A percentile compares a stretch with the other conserved stretches of the same genome.
Conservation (phyloP, 2,888 invertebrate species). For the Calliphora vomitoria region DNA sequence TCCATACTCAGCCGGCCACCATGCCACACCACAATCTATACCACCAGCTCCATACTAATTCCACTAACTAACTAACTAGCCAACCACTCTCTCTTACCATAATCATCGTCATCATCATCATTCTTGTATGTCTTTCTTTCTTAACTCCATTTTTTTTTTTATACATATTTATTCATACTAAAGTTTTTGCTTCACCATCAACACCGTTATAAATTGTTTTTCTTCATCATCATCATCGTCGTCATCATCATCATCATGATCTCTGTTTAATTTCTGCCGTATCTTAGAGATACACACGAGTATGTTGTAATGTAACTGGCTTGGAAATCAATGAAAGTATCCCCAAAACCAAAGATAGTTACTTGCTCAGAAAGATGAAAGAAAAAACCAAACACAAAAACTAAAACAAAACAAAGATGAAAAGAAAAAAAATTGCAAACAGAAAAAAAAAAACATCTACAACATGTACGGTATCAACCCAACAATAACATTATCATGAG, state of each 20-base stretch:
- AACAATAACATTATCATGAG: slow-evolving; percentile 72
- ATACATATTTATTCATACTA: slow-evolving; percentile 44
- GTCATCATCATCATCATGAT: slow-evolving; percentile 27
- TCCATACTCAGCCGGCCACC: slow-evolving; percentile 2
- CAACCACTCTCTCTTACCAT: slow-evolving; percentile 69
- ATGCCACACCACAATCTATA: slow-evolving; percentile 33
- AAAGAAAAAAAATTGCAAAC: slow-evolving; percentile 43
- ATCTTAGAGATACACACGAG: slow-evolving; percentile 38
- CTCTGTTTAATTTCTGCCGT: slow-evolving; percentile 40
- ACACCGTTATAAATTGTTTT: slow-evolving; percentile 68
- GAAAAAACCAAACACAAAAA: slow-evolving; percentile 3
- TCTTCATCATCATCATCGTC: slow-evolving; percentile 35
- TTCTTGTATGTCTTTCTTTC: slow-evolving; percentile 37
- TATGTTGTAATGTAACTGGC: slow-evolving; percentile 68
- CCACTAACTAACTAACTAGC: slow-evolving; percentile 42
- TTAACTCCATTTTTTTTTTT: slow-evolving; percentile 5
- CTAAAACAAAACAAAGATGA: slow-evolving; percentile 39
- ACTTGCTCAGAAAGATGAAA: neutral
- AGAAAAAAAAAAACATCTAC: slow-evolving; percentile 25
- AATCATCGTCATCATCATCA: slow-evolving; percentile 47
- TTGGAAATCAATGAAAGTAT: slow-evolving; percentile 73
- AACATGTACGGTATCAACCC: slow-evolving; percentile 52
- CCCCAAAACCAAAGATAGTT: slow-evolving; percentile 63
- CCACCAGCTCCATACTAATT: slow-evolving; percentile 39
- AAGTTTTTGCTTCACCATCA: slow-evolving; percentile 59